phyloP scores from a whole-genome alignment of 1,140 invertebrate species.

The Atta colombica region DNA sequence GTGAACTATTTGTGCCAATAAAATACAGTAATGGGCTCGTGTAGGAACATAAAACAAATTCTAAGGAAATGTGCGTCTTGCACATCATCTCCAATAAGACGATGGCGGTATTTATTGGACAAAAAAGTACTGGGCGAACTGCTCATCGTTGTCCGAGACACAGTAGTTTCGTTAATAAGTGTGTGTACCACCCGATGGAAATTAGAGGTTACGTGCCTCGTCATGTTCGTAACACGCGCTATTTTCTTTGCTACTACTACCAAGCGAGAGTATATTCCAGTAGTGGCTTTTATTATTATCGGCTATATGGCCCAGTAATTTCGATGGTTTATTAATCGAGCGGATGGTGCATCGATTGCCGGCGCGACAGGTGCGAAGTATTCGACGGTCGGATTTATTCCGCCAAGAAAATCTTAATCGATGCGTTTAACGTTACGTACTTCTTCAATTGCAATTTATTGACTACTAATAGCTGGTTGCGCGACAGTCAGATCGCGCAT shows the following conservation, averaged over 20 bases:
- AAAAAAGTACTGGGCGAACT: slow-evolving; percentile 22
- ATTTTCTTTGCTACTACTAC: slow-evolving; percentile 30
- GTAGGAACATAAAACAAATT: slow-evolving; percentile 31
- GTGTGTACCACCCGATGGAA: slow-evolving; percentile 5
- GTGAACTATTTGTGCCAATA: slow-evolving; percentile 2
- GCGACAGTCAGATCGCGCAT: not conserved
- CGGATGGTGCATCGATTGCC: slow-evolving; percentile 2
- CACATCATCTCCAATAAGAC: slow-evolving; percentile 16
- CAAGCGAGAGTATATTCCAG: not conserved
- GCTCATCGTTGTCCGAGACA: slow-evolving; percentile 27
- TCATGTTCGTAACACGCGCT: not conserved
- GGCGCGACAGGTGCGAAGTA: slow-evolving; percentile 41
- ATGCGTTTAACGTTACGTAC: not conserved
- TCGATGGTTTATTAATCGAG: not conserved
- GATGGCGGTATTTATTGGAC: slow-evolving; percentile 25
- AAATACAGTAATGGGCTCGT: slow-evolving; percentile 32
- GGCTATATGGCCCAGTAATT: slow-evolving; percentile 1
- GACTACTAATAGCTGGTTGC: slow-evolving; percentile 17
- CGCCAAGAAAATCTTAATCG: slow-evolving; percentile 23
- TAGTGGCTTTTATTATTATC: slow-evolving; percentile 35
- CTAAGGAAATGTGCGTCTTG: slow-evolving; percentile 12
- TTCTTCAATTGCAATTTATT: slow-evolving; percentile 19
- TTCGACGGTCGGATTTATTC: slow-evolving; percentile 29
- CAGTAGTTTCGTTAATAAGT: slow-evolving; percentile 37
- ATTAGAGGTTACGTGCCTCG: slow-evolving; percentile 27